Evolutionary conservation across 2,113 vertebrate species (phyloP), one percentile per base, ranked within the genome.

Genomic region (Oreochromis aureus): DNA sequence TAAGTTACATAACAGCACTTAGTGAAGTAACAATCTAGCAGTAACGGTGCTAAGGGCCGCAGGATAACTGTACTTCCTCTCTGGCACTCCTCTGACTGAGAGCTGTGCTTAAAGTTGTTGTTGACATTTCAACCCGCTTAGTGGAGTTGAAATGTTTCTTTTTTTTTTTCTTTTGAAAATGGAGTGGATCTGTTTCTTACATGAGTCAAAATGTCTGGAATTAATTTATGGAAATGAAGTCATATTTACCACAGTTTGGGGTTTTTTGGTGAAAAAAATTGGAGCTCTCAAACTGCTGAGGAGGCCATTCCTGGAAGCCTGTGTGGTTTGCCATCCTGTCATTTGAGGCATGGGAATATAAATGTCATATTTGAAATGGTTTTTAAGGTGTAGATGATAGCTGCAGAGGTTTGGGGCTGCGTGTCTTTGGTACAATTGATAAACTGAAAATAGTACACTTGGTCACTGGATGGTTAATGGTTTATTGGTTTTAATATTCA

Each of bases 1-100:
- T 89, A 61, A 87, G 88, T 94, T 93, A 81, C 85, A 82, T 93
- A 94, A 94, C 89, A 84, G 87, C 92, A 90, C 92, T 92, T 86
- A 88, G 88, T 92, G 63, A 76, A 91, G 90, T 84, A 91, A 88
- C 90, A 89, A 78, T 91, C 83, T 84, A 84, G 90, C 71, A 58
- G 85, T 7, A 24, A 71, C 39, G 53, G 86, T 54, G 82, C 80
- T 78, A 48, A 89, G 81, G 71, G 89, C 86, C 22, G 41, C 80
- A 88, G 89, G 90, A 89, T 90, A 91, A 92, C 88, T 84, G 80
- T 86, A 84, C 88, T 90, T 93, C 90, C 85, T 92, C 85, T 91
- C 51, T 44, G 59, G 58, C 87, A 54, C 91, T 91, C 51, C 58
- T 89, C 59, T 85, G 85, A 34, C 69, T 61, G 85, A 93, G 90